Evolutionary conservation across 2,113 vertebrate species (phyloP).

Genomic region (Nesogale talazaci): DNA sequence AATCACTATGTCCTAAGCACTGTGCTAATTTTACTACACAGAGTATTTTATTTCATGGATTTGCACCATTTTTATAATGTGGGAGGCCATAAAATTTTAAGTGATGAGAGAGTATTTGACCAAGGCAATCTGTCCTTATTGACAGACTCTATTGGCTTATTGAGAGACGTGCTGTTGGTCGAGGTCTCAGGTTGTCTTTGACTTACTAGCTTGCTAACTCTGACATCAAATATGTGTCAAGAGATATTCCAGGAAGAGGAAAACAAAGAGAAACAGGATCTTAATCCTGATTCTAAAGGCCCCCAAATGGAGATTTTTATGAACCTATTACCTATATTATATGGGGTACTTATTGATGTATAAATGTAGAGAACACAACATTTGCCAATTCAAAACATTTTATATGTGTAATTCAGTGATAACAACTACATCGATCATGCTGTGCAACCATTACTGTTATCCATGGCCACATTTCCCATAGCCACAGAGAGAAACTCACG

Average conservation of each 20-base stretch:
- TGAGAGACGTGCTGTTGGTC: background rate
- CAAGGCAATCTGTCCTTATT: background rate
- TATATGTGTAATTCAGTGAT: background rate
- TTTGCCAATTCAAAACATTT: background rate
- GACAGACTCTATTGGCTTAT: background rate
- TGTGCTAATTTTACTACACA: background rate
- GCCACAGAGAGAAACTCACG: background rate
- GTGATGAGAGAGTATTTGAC: background rate
- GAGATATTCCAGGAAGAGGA: background rate
- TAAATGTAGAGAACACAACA: background rate
- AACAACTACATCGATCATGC: background rate
- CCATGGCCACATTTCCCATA: background rate
- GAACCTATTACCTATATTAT: background rate
- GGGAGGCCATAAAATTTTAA: background rate
- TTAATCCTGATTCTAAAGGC: background rate
- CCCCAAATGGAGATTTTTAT: background rate
- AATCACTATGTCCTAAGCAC: background rate
- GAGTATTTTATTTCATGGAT: background rate
- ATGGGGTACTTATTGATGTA: background rate
- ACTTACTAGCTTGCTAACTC: background rate
- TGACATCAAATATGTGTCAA: background rate
- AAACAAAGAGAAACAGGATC: slow-evolving; percentile 13
- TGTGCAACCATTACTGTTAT: background rate
- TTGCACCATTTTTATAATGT: background rate
- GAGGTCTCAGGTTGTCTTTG: slow-evolving; percentile 32